Evolutionary conservation across 1,140 invertebrate genomes (phyloP), one percentile per base, ranked within the genome.

Genomic region (Polypedilum pembai): DNA sequence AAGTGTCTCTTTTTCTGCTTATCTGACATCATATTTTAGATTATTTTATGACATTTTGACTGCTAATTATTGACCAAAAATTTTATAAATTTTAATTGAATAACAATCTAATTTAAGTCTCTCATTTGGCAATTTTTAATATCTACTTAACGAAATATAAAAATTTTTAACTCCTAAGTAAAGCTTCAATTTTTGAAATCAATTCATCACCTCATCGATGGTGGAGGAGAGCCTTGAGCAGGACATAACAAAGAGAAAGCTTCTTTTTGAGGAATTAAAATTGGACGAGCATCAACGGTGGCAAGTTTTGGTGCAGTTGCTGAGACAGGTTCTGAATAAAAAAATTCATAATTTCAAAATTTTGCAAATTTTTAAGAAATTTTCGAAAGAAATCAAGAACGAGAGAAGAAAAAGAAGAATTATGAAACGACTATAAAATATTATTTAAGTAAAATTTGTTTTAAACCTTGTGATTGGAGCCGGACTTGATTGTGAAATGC

Each of bases 401-500:
- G 41, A 45, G 24, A 2, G 41, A 45, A 45, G 15, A 5, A 7
- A 7, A 7, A 41, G 10, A 45, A 45, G 41, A 45, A 8, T 45
- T 45, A 1, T n/a, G n/a, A n/a, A n/a, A n/a, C n/a, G n/a, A n/a
- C n/a, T n/a, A n/a, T n/a, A n/a, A n/a, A n/a, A n/a, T n/a, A n/a
- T n/a, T n/a, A n/a, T n/a, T n/a, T n/a, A n/a, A n/a, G 24, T 33
- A 33, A 56, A 56, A 56, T 7, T 33, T 18, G 12, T 56, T 40
- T 75, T 79, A 83, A 83, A 88, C 87, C 89, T 88, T 85, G 86
- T 87, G 78, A 85, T 83, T 40, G 89, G 88, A 75, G 88, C 84
- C 15, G 89, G 89, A 80, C 83, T 90, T 41, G 87, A 88, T 81
- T 90, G 88, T 75, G 88, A 89, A 40, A 87, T 86, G 80, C 90